Evolutionary conservation across 2,113 vertebrate species (phyloP).

Genomic region (Misgurnus mizolepis): DNA sequence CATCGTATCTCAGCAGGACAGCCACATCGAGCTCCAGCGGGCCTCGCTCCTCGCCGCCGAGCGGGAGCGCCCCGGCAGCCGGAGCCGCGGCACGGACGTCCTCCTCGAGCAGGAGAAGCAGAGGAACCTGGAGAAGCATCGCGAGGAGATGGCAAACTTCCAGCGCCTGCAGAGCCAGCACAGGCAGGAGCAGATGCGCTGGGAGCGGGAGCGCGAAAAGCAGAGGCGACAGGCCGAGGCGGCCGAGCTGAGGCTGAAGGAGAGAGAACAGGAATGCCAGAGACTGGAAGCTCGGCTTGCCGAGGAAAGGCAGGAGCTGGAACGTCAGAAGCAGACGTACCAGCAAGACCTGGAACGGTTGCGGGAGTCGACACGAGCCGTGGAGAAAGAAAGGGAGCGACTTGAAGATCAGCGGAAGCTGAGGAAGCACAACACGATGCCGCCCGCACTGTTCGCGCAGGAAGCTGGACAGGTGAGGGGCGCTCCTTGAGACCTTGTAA

Average conservation of each 20-base stretch:
- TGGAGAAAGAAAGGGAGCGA: slow-evolving; percentile 87
- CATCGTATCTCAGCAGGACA: slow-evolving; percentile 87
- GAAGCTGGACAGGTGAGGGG: slow-evolving; percentile 61
- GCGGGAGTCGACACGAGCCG: slow-evolving; percentile 84
- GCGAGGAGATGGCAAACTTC: slow-evolving; percentile 87
- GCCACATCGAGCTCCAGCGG: slow-evolving; percentile 84
- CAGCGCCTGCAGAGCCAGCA: slow-evolving; percentile 90
- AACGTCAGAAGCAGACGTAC: slow-evolving; percentile 85
- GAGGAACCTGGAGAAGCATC: slow-evolving; percentile 90
- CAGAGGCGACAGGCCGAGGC: slow-evolving; percentile 78
- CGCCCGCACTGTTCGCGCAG: neutral
- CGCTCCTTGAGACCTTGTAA: neutral
- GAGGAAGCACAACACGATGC: slow-evolving; percentile 81
- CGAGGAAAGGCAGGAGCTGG: slow-evolving; percentile 83
- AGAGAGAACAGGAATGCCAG: slow-evolving; percentile 73
- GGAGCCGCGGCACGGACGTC: slow-evolving; percentile 78
- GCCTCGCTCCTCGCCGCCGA: slow-evolving; percentile 73
- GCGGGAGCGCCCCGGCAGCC: slow-evolving; percentile 79
- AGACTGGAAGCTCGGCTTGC: slow-evolving; percentile 71
- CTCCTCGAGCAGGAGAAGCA: slow-evolving; percentile 96
- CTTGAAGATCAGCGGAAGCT: slow-evolving; percentile 81
- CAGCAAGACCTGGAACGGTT: slow-evolving; percentile 93
- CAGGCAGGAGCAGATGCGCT: slow-evolving; percentile 86
- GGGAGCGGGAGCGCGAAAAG: slow-evolving; percentile 81
- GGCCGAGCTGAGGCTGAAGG: slow-evolving; percentile 69